phyloP scores from a whole-genome alignment of 1,140 invertebrate species.

The Coenobita brevimanus region DNA sequence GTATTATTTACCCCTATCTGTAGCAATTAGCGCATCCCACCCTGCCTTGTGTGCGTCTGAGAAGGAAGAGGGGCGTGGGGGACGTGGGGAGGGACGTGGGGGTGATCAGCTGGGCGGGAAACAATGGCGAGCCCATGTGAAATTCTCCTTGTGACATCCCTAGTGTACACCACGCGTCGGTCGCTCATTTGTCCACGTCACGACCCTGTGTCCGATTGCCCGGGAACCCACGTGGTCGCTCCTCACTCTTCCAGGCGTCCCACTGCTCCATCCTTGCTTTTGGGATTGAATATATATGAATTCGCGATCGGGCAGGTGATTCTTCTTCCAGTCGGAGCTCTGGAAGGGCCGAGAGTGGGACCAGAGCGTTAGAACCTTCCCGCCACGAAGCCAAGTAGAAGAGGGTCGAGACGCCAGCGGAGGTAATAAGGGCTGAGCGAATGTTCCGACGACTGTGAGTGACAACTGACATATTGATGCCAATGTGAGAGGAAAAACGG shows the following conservation, averaged over 20 bases:
- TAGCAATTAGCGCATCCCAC: neutral
- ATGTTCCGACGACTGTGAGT: constrained; percentile 67
- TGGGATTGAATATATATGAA: no score
- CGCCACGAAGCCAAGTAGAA: constrained; percentile 17
- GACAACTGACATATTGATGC: constrained; percentile 68
- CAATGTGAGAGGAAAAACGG: constrained; percentile 65
- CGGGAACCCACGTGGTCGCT: neutral
- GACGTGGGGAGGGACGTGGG: neutral
- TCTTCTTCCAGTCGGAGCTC: no score
- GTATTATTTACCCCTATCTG: no score
- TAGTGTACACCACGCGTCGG: constrained; percentile 60
- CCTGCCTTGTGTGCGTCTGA: neutral
- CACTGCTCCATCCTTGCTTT: neutral
- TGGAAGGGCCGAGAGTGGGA: no score
- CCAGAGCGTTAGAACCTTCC: neutral
- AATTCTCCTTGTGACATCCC: constrained; percentile 62
- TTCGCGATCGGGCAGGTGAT: no score
- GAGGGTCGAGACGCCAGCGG: constrained; percentile 36
- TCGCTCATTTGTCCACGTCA: constrained; percentile 65
- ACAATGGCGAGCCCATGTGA: constrained; percentile 55
- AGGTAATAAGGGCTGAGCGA: constrained; percentile 67
- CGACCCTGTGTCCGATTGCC: constrained; percentile 37
- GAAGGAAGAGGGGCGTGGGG: no score
- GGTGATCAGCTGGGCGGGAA: constrained; percentile 34
- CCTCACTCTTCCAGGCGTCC: neutral